phyloP scores from a whole-genome alignment of 92 coral and sea anemone species.

The Blastomussa wellsi region DNA sequence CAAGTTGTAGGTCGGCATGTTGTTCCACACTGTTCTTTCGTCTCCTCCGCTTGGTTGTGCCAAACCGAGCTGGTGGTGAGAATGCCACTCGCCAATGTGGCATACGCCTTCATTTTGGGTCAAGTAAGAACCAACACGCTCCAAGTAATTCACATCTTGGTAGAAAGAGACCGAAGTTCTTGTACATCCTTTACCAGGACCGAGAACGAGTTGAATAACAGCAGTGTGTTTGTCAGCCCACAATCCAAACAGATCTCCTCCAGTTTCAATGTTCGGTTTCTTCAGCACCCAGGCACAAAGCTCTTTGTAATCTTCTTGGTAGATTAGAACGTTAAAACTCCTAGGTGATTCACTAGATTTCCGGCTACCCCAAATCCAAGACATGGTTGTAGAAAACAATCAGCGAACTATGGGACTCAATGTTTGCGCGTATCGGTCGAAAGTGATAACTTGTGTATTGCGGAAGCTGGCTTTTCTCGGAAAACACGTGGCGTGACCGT shows the following conservation, averaged over 20 bases:
- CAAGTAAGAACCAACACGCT: slow-evolving; percentile 55
- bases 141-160: slow-evolving; percentile 81
- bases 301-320: slow-evolving; percentile 60
- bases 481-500: not conserved
- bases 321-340: slow-evolving; percentile 56
- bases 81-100: slow-evolving; percentile 96
- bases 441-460: not conserved
- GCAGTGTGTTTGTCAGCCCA: slow-evolving; percentile 79
- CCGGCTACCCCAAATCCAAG: not conserved
- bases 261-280: slow-evolving; percentile 76
- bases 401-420: too few relatives aligned
- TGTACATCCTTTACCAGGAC: slow-evolving; percentile 76
- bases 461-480: slow-evolving; percentile 17
- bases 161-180: slow-evolving; percentile 69
- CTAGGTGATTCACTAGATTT: not conserved
- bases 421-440: not conserved
- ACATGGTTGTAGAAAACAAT: not conserved
- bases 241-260: slow-evolving; percentile 89
- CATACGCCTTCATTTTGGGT: slow-evolving; percentile 76
- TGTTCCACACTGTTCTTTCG: slow-evolving; percentile 82
- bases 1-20: slow-evolving; percentile 73
- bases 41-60: slow-evolving; percentile 85
- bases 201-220: slow-evolving; percentile 77
- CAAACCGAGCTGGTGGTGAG: slow-evolving; percentile 77
- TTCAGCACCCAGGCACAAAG: slow-evolving; percentile 58